These are phyloP conservation scores for Enteromius fasciolatus DNA, from an alignment of 2,797 vertebrate genomes.

Conservation along the genomic window DNA sequence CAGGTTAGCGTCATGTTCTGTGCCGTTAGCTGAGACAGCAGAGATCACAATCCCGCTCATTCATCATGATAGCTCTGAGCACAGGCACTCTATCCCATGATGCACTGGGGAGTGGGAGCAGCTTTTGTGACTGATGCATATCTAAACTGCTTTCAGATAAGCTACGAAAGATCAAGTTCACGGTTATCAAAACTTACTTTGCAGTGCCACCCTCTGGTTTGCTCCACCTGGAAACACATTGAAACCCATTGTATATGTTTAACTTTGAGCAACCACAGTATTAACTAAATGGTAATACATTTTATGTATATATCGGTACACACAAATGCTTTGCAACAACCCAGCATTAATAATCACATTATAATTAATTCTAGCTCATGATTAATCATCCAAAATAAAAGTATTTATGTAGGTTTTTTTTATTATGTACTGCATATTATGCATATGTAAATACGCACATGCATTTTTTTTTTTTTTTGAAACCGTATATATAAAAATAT, in stretches of 20 bases:
- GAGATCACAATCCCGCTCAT: background rate
- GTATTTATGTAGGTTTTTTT: no score
- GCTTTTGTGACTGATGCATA: background rate
- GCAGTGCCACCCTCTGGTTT: slow-evolving; percentile 89
- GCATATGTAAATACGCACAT: no score
- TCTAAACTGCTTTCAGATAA: slow-evolving; percentile 24
- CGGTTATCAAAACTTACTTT: slow-evolving; percentile 81
- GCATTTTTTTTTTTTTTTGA: no score
- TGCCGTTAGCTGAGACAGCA: background rate
- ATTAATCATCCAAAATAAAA: no score
- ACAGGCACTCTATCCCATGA: slow-evolving; percentile 17
- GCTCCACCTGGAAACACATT: slow-evolving; percentile 84
- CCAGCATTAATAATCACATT: background rate
- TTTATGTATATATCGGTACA: background rate
- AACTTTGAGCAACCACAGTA: background rate
- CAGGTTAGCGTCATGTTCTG: background rate
- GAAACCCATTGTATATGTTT: slow-evolving; percentile 2
- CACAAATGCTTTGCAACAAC: background rate
- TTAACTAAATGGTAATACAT: background rate
- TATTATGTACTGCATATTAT: no score
- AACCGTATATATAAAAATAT: no score
- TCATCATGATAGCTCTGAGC: slow-evolving; percentile 1
- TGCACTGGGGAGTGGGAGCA: background rate
- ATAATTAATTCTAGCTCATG: background rate
- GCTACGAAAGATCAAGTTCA: background rate